Percentiles rank a stretch among this genome's conserved stretches.
Evolutionary conservation across 2,888 invertebrate genomes (phyloP).

Genomic region (Drosophila merina): DNA sequence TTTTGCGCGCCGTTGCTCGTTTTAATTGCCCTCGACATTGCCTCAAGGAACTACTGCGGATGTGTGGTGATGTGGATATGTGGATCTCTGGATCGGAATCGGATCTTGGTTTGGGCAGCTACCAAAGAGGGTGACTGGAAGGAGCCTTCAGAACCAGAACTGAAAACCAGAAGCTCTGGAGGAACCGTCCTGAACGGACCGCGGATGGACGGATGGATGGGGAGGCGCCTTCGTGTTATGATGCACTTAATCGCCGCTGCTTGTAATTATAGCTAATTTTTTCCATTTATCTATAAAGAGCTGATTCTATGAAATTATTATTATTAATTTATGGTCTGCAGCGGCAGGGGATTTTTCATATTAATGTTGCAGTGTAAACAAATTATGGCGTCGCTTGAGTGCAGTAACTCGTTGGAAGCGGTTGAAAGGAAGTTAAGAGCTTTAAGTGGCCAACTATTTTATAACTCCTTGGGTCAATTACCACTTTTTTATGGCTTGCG

Average conservation of each 20-base stretch:
- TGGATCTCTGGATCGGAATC: neutral
- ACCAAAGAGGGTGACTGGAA: slow-evolving; percentile 17
- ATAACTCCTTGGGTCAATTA: slow-evolving; percentile 30
- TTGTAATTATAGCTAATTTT: slow-evolving; percentile 67
- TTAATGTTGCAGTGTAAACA: slow-evolving; percentile 48
- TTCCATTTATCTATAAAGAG: slow-evolving; percentile 49
- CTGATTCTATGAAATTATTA: slow-evolving; percentile 46
- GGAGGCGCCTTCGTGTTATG: slow-evolving; percentile 54
- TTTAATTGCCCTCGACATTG: slow-evolving; percentile 71
- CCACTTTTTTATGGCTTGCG: neutral
- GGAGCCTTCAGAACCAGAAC: slow-evolving; percentile 6
- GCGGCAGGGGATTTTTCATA: slow-evolving; percentile 29
- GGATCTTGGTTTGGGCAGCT: slow-evolving; percentile 18
- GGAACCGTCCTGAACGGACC: slow-evolving; percentile 18
- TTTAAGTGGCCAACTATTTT: slow-evolving; percentile 1
- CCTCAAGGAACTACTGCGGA: slow-evolving; percentile 24
- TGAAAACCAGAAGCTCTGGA: slow-evolving; percentile 11
- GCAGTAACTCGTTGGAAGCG: slow-evolving; percentile 15
- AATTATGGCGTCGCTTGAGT: slow-evolving; percentile 33
- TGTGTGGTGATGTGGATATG: neutral
- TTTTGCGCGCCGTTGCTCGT: slow-evolving; percentile 78
- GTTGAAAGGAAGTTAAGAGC: slow-evolving; percentile 10
- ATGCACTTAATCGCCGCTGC: slow-evolving; percentile 46
- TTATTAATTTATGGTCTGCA: slow-evolving; percentile 37
- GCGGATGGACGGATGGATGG: slow-evolving; percentile 17